A percentile compares a stretch with the other conserved stretches of the same genome.
Conservation (phyloP, 2,797 vertebrate species). For the Onychomys arenicola region DNA sequence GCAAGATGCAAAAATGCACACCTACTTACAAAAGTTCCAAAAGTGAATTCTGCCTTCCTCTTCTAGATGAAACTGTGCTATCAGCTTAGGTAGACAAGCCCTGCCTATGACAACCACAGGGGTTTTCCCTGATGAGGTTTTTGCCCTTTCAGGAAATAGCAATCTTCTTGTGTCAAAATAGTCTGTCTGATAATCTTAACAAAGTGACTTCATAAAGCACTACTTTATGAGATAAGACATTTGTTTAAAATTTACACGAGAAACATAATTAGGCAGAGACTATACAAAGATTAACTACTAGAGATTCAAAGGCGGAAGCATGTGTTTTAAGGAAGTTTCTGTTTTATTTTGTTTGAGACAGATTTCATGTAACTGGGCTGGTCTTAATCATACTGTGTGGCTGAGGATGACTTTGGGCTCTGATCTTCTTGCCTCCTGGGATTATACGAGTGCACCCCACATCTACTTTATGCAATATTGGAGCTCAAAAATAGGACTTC, state of each 20-base stretch:
- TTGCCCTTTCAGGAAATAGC: constrained; percentile 81
- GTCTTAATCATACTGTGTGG: neutral
- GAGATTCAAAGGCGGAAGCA: neutral
- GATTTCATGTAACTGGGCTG: neutral
- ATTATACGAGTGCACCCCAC: neutral
- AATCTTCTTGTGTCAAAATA: constrained; percentile 51
- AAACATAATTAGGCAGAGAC: neutral
- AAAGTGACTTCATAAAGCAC: constrained; percentile 2
- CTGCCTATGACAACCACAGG: neutral
- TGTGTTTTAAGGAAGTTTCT: neutral
- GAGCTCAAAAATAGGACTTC: neutral
- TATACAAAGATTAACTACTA: neutral
- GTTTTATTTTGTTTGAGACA: neutral
- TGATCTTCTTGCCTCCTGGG: neutral
- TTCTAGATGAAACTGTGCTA: constrained; percentile 52
- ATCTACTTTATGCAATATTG: neutral
- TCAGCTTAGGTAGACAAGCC: constrained; percentile 50
- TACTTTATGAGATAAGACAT: constrained; percentile 32
- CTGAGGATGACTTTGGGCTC: neutral
- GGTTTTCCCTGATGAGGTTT: constrained; percentile 81
- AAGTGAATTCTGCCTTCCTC: constrained; percentile 48
- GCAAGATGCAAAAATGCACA: constrained; percentile 41
- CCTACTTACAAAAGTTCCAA: neutral
- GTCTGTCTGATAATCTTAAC: constrained; percentile 49
- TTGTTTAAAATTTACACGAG: constrained; percentile 8